Evolutionary conservation across 2,888 invertebrate genomes (phyloP), one percentile per base, ranked within the genome.

Genomic region (Xanthia togata): DNA sequence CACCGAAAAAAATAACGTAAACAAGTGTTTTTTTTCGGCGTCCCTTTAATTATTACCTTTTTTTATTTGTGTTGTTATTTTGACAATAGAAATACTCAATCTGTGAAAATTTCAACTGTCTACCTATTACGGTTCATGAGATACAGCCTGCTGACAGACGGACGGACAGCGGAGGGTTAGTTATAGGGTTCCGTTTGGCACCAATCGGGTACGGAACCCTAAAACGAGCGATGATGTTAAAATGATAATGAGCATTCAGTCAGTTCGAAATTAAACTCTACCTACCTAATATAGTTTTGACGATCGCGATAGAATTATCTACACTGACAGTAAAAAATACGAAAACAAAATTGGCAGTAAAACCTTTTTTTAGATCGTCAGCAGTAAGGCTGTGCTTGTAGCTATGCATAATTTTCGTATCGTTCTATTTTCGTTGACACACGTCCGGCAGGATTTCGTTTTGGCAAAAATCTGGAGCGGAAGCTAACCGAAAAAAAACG

Each of bases 381-480:
- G 44, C 70, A 53, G 44, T 76, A 79, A 53, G 23, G 70, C 17
- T 26, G 1, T 44, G 26, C 44, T 44, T 26, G 60, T 71, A 53
- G 57, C 59, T 62, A 62, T 67, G 26, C 67, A 53, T 74, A 74
- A 74, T 70, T 74, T 78, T 59, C 59, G 59, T 68, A 68, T 63
- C 80, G 38, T 68, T 80, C 59, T 69, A 69, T 79, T 70, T 80
- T 68, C 74, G 63, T 74, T 70, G 60, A 69, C 73, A 65, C 38
- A 44, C 70, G 38, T 74, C 71, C 78, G 38, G 44, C 65, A 82
- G 57, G 59, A 81, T 85, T 78, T 82, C 50, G 65, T 67, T 76
- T 70, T 63, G 73, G 55, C 85, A 60, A 85, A 83, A 85, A 83
- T 73, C 62, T 85, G 59, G 86, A 72, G 47, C 78, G 83, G 83